phyloP scores from a whole-genome alignment of 2,797 vertebrate genomes.

The Odontamblyopus rebecca region DNA sequence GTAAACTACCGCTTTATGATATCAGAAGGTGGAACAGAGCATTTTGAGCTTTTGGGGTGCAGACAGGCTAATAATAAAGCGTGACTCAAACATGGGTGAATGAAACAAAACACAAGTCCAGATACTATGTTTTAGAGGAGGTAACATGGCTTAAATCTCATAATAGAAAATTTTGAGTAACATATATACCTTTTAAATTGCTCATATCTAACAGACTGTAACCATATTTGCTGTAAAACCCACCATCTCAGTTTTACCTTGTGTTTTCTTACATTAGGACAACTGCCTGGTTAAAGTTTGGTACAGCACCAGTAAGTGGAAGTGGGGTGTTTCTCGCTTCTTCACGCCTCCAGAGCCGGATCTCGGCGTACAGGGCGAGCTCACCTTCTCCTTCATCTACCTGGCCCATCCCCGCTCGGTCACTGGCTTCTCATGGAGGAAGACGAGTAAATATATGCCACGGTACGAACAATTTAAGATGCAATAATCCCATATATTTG shows the following conservation, averaged over 20 bases:
- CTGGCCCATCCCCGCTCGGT: slow-evolving; percentile 96
- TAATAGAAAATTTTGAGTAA: too few species aligned
- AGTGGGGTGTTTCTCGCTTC: slow-evolving; percentile 79
- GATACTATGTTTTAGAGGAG: too few species aligned
- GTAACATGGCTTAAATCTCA: too few species aligned
- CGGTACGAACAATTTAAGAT: slow-evolving; percentile 71
- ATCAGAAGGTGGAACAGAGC: too few species aligned
- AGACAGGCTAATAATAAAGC: too few species aligned
- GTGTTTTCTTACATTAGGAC: slow-evolving; percentile 76
- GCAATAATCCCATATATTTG: neutral
- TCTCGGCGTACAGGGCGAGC: slow-evolving; percentile 74
- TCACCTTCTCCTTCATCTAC: slow-evolving; percentile 94
- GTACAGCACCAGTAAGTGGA: slow-evolving; percentile 93
- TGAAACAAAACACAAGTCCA: too few species aligned
- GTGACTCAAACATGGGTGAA: too few species aligned
- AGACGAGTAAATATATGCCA: slow-evolving; percentile 95
- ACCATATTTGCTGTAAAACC: neutral
- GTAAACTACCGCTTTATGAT: too few species aligned
- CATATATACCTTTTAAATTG: too few species aligned
- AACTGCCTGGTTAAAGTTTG: slow-evolving; percentile 97
- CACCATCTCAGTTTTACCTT: neutral
- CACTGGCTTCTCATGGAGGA: slow-evolving; percentile 95
- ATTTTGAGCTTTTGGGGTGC: too few species aligned
- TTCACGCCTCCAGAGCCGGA: slow-evolving; percentile 75
- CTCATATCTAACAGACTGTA: too few species aligned